Conservation (phyloP, 2,888 invertebrate species). For the Bombyx huttoni region DNA sequence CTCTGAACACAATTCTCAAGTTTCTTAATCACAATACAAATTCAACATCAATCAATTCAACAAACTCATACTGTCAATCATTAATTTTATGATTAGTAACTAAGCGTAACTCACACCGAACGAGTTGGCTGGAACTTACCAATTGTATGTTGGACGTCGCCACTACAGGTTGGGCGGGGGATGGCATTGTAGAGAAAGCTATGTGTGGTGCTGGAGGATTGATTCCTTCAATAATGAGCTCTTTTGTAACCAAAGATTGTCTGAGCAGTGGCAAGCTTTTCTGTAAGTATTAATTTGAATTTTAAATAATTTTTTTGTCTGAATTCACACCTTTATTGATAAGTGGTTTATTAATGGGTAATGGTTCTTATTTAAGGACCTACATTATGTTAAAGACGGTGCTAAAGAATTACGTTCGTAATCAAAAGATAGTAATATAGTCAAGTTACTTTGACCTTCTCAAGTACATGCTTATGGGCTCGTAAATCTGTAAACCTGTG, state of each 20-base stretch:
- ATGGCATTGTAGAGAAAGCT: conserved; percentile 34
- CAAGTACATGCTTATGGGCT: no score
- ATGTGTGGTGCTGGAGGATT: conserved; percentile 83
- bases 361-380: no score
- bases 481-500: no score
- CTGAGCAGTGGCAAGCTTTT: conserved; percentile 95
- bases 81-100: background rate
- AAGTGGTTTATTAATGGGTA: no score
- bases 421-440: no score
- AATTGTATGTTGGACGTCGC: conserved; percentile 32
- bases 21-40: background rate
- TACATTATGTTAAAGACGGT: no score
- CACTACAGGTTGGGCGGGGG: conserved; percentile 29
- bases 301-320: no score
- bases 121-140: conserved; percentile 18
- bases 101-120: background rate
- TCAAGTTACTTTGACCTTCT: no score
- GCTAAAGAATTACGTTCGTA: no score
- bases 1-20: background rate
- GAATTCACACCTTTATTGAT: no score
- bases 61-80: background rate
- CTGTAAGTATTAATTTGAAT: conserved; percentile 49
- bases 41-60: background rate
- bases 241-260: conserved; percentile 90
- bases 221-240: conserved; percentile 95